Conservation (phyloP, 1,140 invertebrate species). For the Drosophila eugracilis region DNA sequence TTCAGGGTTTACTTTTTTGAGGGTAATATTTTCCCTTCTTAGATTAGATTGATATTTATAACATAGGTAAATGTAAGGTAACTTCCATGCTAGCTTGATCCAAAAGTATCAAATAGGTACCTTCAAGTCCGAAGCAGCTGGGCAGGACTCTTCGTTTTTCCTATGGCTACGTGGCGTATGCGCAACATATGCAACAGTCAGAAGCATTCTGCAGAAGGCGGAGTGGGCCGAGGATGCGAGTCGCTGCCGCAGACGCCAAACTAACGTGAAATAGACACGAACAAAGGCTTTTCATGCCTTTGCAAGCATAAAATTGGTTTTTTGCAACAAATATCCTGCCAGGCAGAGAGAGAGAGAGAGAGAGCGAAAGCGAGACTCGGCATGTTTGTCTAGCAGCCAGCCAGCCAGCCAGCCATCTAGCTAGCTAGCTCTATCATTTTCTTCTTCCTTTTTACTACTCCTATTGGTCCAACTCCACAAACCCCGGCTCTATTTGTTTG, state of each 20-base stretch:
- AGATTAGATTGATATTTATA: background rate
- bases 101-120: conserved; percentile 21
- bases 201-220: conserved; percentile 13
- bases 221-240: conserved; percentile 21
- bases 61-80: too few relatives aligned
- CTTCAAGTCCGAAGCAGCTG: conserved; percentile 11
- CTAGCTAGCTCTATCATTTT: conserved; percentile 30
- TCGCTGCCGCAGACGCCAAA: conserved; percentile 73
- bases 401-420: conserved; percentile 57
- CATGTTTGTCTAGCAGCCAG: conserved; percentile 59
- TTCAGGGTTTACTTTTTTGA: background rate
- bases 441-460: background rate
- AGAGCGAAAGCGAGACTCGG: conserved; percentile 43
- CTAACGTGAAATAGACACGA: conserved; percentile 84
- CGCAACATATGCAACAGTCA: conserved; percentile 75
- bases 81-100: background rate
- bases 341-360: conserved; percentile 42
- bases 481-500: conserved; percentile 68
- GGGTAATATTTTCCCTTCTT: too few relatives aligned
- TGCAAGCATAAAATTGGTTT: conserved; percentile 84
- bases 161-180: conserved; percentile 67
- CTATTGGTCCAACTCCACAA: conserved; percentile 13
- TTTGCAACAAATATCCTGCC: conserved; percentile 81
- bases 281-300: conserved; percentile 85
- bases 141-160: conserved; percentile 13